Conservation (phyloP, 1,140 invertebrate genomes). For the Lasioglossum albipes region DNA sequence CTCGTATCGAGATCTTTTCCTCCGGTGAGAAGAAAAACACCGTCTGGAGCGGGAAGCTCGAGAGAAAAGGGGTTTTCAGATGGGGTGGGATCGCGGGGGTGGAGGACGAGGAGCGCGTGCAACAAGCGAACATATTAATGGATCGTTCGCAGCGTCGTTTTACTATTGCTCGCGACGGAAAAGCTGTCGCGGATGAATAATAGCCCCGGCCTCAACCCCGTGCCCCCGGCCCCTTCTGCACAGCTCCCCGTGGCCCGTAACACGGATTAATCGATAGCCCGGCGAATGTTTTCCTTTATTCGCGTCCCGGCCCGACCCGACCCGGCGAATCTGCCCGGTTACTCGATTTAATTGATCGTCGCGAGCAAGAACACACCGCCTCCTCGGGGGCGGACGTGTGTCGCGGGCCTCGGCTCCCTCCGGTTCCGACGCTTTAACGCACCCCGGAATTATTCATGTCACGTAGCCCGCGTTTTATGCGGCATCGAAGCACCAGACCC, state of each 20-base stretch:
- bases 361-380: not conserved
- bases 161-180: conserved; percentile 13
- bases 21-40: not conserved
- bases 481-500: conserved; percentile 52
- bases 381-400: not conserved
- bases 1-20: conserved; percentile 25
- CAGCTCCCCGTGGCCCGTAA: not conserved
- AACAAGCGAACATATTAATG: conserved; percentile 45
- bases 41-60: not conserved
- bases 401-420: not conserved
- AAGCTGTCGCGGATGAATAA: conserved; percentile 57
- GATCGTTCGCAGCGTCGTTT: conserved; percentile 42
- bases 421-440: conserved; percentile 48
- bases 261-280: conserved; percentile 50
- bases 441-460: conserved; percentile 72
- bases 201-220: conserved; percentile 9
- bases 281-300: conserved; percentile 54
- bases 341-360: conserved; percentile 56
- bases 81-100: not conserved
- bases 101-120: not conserved
- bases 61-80: not conserved
- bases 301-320: not conserved
- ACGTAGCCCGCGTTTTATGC: conserved; percentile 71
- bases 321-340: conserved; percentile 19
- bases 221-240: not conserved